Evolutionary conservation across 2,888 invertebrate species (phyloP).

Genomic region (Caprella mutica): DNA sequence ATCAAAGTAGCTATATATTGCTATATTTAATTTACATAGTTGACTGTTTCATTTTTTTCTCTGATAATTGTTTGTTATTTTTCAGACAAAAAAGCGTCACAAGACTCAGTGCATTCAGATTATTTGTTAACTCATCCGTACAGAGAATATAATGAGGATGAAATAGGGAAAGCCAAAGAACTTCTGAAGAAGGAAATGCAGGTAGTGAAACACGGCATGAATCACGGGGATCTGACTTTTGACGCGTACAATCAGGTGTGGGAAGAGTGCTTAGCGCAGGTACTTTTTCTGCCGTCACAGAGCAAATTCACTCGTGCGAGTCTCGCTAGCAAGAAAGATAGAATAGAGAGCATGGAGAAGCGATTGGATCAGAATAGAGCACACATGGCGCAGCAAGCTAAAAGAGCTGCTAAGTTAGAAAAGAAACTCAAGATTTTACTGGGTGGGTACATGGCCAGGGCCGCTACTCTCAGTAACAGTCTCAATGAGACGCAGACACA

Average conservation of each 20-base stretch:
- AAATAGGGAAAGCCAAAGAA: conserved; percentile 47
- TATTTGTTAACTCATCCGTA: conserved; percentile 77
- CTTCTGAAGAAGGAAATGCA: conserved; percentile 73
- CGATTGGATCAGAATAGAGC: conserved; percentile 80
- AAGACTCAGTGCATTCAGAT: conserved; percentile 26
- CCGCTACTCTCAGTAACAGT: conserved; percentile 77
- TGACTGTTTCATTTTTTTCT: background rate
- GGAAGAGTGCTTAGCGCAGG: conserved; percentile 86
- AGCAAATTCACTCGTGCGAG: conserved; percentile 87
- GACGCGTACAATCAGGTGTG: conserved; percentile 91
- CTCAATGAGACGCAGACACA: conserved; percentile 76
- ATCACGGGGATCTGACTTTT: conserved; percentile 80
- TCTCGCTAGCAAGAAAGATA: conserved; percentile 88
- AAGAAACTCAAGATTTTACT: conserved; percentile 90
- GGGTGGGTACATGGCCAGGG: conserved; percentile 56
- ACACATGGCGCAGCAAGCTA: conserved; percentile 95
- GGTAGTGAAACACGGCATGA: conserved; percentile 82
- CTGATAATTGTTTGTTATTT: background rate
- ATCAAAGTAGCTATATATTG: too few species aligned
- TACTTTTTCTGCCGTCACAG: conserved; percentile 80
- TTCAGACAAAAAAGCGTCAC: conserved; percentile 1
- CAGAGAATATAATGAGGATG: conserved; percentile 42
- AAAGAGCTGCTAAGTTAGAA: conserved; percentile 92
- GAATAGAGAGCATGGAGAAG: conserved; percentile 85
- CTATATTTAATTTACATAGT: too few species aligned